These are phyloP conservation scores for Lutraria lutraria DNA, from an alignment of 2,888 invertebrate species.

Conservation along the genomic window DNA sequence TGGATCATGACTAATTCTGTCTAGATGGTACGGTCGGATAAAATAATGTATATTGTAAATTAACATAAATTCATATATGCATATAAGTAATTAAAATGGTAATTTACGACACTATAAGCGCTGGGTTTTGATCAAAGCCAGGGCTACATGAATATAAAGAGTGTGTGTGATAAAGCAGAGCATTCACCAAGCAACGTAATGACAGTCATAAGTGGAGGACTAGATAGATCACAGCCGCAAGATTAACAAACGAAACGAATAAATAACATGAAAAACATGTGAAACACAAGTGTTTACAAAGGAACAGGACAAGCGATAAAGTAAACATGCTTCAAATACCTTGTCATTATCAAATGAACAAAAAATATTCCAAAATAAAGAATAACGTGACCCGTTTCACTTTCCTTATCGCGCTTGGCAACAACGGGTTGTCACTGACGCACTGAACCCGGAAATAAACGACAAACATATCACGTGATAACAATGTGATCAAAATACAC, in stretches of 20 bases:
- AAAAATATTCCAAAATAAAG: conserved; percentile 21
- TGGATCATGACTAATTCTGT: too few relatives aligned
- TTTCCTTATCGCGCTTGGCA: conserved; percentile 58
- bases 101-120: background rate
- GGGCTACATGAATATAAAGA: background rate
- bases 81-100: background rate
- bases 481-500: conserved; percentile 58
- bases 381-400: conserved; percentile 32
- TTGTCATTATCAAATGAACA: conserved; percentile 25
- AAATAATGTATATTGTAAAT: too few relatives aligned
- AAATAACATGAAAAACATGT: background rate
- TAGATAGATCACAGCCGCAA: background rate
- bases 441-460: conserved; percentile 56
- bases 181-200: background rate
- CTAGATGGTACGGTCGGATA: too few relatives aligned
- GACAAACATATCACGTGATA: conserved; percentile 51
- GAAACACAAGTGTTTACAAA: background rate
- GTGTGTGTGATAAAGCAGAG: background rate
- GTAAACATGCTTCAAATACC: conserved; percentile 29
- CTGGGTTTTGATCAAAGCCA: background rate
- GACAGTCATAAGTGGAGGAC: background rate
- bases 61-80: background rate
- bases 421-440: conserved; percentile 69
- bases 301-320: background rate
- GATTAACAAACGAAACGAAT: background rate